These are phyloP conservation scores for Cantharis rufa DNA, from an alignment of 2,888 invertebrate species.

Conservation along the genomic window DNA sequence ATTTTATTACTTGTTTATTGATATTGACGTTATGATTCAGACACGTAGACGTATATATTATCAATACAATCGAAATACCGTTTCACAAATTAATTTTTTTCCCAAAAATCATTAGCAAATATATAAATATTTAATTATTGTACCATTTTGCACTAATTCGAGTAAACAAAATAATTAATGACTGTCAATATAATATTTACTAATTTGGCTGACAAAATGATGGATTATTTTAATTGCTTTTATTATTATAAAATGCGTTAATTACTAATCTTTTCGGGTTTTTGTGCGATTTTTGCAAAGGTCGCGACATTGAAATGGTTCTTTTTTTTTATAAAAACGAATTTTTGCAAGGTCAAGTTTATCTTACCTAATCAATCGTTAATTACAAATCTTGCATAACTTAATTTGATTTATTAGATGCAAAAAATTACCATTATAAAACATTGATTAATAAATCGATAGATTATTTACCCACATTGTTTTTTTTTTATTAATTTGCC, in stretches of 20 bases:
- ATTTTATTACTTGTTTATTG: not conserved
- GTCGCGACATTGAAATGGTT: not conserved
- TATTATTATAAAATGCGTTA: not conserved
- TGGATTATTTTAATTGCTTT: not conserved
- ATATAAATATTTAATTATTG: not conserved
- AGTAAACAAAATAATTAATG: conserved; percentile 2
- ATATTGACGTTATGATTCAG: conserved; percentile 2
- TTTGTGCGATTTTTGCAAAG: not conserved
- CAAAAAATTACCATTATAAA: not conserved
- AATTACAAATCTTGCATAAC: not conserved
- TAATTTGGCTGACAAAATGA: not conserved
- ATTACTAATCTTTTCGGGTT: not conserved
- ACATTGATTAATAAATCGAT: not conserved
- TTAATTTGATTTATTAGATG: not conserved
- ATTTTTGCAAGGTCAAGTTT: conserved; percentile 4
- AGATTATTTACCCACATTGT: not conserved
- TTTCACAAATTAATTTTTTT: not conserved
- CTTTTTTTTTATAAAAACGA: not conserved
- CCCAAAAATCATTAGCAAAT: not conserved
- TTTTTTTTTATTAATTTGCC: not conserved
- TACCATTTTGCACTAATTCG: not conserved
- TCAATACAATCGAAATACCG: conserved; percentile 1
- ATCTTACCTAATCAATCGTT: not conserved
- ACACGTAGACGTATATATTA: not conserved
- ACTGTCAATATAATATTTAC: not conserved